Percentiles rank a stretch among this genome's conserved stretches.
Evolutionary conservation across 2,888 invertebrate species (phyloP).

Genomic region (Cyaniris semiargus): DNA sequence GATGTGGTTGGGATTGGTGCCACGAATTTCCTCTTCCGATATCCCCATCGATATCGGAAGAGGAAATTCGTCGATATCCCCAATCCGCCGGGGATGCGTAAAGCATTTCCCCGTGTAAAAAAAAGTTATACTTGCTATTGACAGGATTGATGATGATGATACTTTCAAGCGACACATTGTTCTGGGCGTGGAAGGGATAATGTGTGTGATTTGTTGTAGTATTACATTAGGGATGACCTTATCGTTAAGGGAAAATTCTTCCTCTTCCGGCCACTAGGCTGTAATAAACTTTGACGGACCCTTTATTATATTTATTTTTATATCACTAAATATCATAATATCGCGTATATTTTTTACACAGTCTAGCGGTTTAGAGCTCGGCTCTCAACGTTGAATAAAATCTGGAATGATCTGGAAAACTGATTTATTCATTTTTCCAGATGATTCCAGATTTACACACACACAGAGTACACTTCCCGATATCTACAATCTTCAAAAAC

Average conservation of each 20-base stretch:
- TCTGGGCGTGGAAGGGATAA: not conserved
- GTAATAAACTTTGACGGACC: slow-evolving; percentile 10
- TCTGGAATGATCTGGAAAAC: too few relatives aligned
- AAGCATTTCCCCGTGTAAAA: too few relatives aligned
- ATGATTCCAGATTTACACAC: too few relatives aligned
- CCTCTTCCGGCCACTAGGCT: not conserved
- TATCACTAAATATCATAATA: not conserved
- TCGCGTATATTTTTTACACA: not conserved
- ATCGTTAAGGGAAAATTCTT: not conserved
- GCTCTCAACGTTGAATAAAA: too few relatives aligned
- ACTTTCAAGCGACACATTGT: not conserved
- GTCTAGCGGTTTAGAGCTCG: too few relatives aligned
- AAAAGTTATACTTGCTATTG: too few relatives aligned
- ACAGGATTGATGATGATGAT: not conserved
- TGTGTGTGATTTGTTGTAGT: not conserved
- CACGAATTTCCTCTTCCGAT: too few relatives aligned
- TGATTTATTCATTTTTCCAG: too few relatives aligned
- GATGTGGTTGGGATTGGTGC: too few relatives aligned
- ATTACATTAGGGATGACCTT: not conserved
- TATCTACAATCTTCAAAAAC: slow-evolving; percentile 5
- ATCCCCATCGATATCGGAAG: too few relatives aligned
- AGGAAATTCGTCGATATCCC: too few relatives aligned
- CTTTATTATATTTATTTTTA: not conserved
- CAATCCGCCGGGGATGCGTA: too few relatives aligned
- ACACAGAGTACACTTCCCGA: not conserved